Evolutionary conservation across 2,113 vertebrate species (phyloP), one percentile per base, ranked within the genome.

Genomic region (Psittacara wagleri): DNA sequence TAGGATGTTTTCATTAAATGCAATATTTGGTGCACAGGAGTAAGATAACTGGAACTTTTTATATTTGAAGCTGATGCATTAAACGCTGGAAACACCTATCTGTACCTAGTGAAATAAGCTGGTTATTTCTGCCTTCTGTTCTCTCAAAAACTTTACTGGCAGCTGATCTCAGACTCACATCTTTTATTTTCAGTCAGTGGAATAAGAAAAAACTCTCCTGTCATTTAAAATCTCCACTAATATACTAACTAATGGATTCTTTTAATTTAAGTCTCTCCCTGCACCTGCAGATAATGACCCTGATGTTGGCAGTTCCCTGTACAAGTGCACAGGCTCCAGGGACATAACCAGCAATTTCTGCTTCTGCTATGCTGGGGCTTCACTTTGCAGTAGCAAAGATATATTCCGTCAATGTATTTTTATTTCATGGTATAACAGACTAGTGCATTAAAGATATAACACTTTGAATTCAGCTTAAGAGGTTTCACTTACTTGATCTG

Each of bases 101-200:
- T 57, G 63, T 31, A 90, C 72, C 88, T 61, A 64, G 39, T 15
- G 35, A 95, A 95, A 92, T 86, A 94, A 96, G 89, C 74, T 64
- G 80, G 86, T 95, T 94, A 94, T 82, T 95, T 82, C 83, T 84
- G 67, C 69, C 29, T 91, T 51, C 89, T 82, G 17, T 89, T 94
- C 54, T 9, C n/a, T 79, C 44, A 77, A 68, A 85, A 92, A 92
- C 48, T 91, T 95, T 85, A 44, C 17, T 61, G 39, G 66, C 48
- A 76, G 74, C 17, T 82, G 55, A 94, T 86, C 83, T 86, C 48
- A 87, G 67, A 28, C 20, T 83, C 8, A 1, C 3, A 77, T 57
- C 6, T 61, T 46, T 31, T 43, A 57, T 59, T 54, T 19, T 7
- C 15, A 55, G 5, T 52, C 9, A 67, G 17, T 10, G 5, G 22